phyloP scores from a whole-genome alignment of 1,140 invertebrate species.

The Zaprionus tsacasi region DNA sequence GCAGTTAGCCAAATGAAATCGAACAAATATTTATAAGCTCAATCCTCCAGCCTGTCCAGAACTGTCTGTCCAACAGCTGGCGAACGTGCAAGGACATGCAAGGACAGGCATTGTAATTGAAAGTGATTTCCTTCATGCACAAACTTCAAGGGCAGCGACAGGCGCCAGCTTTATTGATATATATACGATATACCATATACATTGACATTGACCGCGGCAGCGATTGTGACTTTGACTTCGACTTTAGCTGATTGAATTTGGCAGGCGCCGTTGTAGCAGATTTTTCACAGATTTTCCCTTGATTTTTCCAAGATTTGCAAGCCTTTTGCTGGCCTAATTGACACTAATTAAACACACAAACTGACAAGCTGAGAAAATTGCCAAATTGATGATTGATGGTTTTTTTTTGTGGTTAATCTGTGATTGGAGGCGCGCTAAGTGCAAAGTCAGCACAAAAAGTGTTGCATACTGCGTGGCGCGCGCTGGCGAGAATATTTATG shows the following conservation, averaged over 20 bases:
- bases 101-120: constrained; percentile 63
- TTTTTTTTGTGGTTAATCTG: background rate
- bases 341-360: constrained; percentile 66
- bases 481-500: no score
- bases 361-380: constrained; percentile 23
- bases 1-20: constrained; percentile 62
- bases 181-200: background rate
- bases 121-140: constrained; percentile 67
- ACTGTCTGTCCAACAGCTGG: background rate
- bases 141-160: constrained; percentile 56
- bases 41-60: constrained; percentile 19
- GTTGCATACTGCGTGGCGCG: constrained; percentile 52
- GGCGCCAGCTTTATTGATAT: constrained; percentile 72
- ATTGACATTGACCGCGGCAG: constrained; percentile 49
- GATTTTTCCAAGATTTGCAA: constrained; percentile 25
- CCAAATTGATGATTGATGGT: constrained; percentile 66
- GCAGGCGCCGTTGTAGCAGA: constrained; percentile 12
- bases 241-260: constrained; percentile 45
- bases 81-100: constrained; percentile 59
- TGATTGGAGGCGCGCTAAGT: constrained; percentile 12
- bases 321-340: constrained; percentile 58
- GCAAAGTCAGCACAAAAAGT: constrained; percentile 61
- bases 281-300: constrained; percentile 45
- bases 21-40: constrained; percentile 76
- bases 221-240: constrained; percentile 15